Conservation (phyloP, 2,888 invertebrate genomes). For the Zeuzera pyrina region DNA sequence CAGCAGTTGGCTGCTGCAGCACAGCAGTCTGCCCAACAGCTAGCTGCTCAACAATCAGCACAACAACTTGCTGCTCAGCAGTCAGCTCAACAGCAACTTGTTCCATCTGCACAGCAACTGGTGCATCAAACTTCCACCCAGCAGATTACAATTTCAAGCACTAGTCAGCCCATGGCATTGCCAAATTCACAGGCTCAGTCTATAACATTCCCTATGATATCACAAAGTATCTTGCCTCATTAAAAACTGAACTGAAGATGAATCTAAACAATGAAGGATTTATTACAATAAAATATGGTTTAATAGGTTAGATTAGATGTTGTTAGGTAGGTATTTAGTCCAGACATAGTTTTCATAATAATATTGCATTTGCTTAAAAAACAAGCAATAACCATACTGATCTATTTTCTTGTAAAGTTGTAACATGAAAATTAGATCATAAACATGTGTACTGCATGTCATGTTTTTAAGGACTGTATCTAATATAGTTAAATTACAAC, state of each 20-base stretch:
- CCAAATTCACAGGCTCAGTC: conserved; percentile 61
- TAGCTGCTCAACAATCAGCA: conserved; percentile 49
- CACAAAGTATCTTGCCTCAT: conserved; percentile 64
- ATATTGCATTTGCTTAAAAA: too few species aligned
- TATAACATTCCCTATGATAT: conserved; percentile 63
- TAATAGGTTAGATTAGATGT: too few species aligned
- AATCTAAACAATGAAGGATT: too few species aligned
- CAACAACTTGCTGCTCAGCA: conserved; percentile 43
- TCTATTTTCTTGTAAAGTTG: too few species aligned
- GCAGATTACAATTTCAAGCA: conserved; percentile 62
- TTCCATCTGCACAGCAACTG: conserved; percentile 50
- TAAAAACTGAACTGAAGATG: conserved; percentile 17
- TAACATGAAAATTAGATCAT: too few species aligned
- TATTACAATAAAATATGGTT: too few species aligned
- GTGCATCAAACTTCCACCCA: conserved; percentile 64
- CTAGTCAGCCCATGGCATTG: conserved; percentile 63
- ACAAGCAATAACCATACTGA: too few species aligned
- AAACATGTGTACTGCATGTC: too few species aligned
- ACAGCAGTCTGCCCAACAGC: conserved; percentile 50
- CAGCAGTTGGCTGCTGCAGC: conserved; percentile 16
- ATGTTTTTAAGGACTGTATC: too few species aligned
- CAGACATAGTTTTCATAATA: too few species aligned
- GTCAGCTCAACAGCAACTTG: conserved; percentile 36
- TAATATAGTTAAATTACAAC: too few species aligned
- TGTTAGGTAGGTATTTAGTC: too few species aligned